Evolutionary conservation across 2,888 invertebrate species (phyloP).

Genomic region (Agrypnus murinus): DNA sequence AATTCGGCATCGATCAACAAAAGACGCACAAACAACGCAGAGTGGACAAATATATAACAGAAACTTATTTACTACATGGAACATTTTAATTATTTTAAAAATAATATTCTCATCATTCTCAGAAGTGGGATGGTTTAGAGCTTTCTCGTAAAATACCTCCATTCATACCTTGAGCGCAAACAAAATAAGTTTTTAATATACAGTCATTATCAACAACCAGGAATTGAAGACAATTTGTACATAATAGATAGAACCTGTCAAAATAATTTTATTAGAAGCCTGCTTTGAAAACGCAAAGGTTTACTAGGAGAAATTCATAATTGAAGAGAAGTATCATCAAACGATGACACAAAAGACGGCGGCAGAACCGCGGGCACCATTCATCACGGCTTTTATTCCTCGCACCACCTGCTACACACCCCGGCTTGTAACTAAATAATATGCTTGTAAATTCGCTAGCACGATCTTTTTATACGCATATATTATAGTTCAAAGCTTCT

Average conservation of each 20-base stretch:
- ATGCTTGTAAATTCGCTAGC: constrained; percentile 35
- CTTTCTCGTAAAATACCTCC: no score
- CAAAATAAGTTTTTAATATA: constrained; percentile 3
- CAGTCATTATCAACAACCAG: constrained; percentile 21
- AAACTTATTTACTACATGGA: no score
- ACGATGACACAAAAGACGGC: constrained; percentile 35
- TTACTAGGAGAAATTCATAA: constrained; percentile 36
- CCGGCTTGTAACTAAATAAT: constrained; percentile 42
- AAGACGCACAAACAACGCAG: no score
- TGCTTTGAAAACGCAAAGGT: constrained; percentile 39
- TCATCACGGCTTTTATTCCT: constrained; percentile 41
- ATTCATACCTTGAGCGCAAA: no score
- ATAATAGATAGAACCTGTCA: constrained; percentile 17
- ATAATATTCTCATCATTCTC: no score
- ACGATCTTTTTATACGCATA: constrained; percentile 39
- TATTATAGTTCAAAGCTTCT: constrained; percentile 32
- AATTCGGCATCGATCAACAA: no score
- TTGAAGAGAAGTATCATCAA: constrained; percentile 34
- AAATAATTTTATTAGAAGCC: constrained; percentile 33
- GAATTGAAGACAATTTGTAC: constrained; percentile 27
- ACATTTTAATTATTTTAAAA: no score
- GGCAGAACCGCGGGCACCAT: constrained; percentile 36
- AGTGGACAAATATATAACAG: no score
- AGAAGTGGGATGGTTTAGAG: no score
- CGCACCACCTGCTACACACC: constrained; percentile 42